Evolutionary conservation across 2,888 invertebrate genomes (phyloP), one percentile per base, ranked within the genome.

Genomic region (Synergus itoensis): DNA sequence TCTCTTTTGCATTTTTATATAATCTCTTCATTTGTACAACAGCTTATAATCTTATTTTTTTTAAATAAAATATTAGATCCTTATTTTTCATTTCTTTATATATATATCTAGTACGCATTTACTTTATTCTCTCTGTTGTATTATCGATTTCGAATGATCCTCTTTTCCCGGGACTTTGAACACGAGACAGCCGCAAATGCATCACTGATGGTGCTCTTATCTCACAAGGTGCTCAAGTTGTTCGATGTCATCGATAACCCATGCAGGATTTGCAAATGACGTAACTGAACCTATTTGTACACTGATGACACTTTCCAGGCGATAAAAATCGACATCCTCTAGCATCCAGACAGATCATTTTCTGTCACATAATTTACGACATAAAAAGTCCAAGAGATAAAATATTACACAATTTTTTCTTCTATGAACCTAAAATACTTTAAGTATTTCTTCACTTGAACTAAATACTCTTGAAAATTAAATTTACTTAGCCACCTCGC

Each of bases 101-200:
- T 18, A 0, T 1, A 12, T 57, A 18, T n/a, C 57, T 45, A 45
- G 11, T 12, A 45, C 11, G 12, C 1, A 11, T 45, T 21, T 18
- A 62, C 60, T 64, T 64, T n/a, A 41, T 16, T 36, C 40, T 11
- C 40, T 9, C 36, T 41, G 2, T 9, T n/a, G 0, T 48, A 2
- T 48, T 69, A 69, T 69, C 69, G 48, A 16, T 69, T 69, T 69
- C 11, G 11, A 18, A 67, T 21, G 41, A 67, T 67, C 41, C 12
- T 12, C 21, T 67, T 21, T 67, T 11, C 0, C 21, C 45, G 21
- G 21, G 14, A 8, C 14, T 65, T 67, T 45, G 28, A 45, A 16
- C 14, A 45, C 21, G 21, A 45, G 18, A 14, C 12, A 45, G 8
- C 21, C 21, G 45, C 14, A 45, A 45, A 45, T 67, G 11, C 41